Conservation (phyloP, 2,797 vertebrate species). For the Dromococcyx pavoninus region DNA sequence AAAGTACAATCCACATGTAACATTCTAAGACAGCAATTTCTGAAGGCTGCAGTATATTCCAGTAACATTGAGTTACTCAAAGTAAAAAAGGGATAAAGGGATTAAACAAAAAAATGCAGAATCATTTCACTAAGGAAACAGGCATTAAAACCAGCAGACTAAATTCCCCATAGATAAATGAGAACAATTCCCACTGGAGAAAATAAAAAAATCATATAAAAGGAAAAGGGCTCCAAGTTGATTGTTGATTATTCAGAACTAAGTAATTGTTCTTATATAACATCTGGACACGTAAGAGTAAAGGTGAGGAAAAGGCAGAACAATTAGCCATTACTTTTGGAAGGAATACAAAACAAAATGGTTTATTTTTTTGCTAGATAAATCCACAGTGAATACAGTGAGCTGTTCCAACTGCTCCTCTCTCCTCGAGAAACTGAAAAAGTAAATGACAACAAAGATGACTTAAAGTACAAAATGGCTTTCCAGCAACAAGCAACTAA, state of each 20-base stretch:
- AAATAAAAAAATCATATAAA: neutral
- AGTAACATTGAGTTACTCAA: neutral
- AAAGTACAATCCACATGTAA: neutral
- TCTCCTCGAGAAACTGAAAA: neutral
- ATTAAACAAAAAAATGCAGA: neutral
- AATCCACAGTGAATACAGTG: neutral
- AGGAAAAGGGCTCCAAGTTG: neutral
- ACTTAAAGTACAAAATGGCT: neutral
- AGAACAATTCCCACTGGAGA: neutral
- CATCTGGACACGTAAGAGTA: neutral
- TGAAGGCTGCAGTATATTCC: neutral
- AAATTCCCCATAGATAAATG: neutral
- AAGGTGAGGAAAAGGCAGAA: neutral
- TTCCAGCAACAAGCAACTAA: neutral
- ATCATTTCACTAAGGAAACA: neutral
- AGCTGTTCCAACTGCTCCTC: neutral
- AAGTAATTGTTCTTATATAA: neutral
- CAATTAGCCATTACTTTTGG: neutral
- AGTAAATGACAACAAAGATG: neutral
- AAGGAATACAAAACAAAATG: neutral
- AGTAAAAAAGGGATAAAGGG: neutral
- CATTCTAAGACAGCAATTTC: neutral
- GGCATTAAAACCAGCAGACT: neutral
- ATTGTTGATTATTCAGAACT: neutral
- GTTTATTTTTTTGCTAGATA: neutral